phyloP scores from a whole-genome alignment of 2,888 invertebrate genomes.

The Glaucopsyche alexis region DNA sequence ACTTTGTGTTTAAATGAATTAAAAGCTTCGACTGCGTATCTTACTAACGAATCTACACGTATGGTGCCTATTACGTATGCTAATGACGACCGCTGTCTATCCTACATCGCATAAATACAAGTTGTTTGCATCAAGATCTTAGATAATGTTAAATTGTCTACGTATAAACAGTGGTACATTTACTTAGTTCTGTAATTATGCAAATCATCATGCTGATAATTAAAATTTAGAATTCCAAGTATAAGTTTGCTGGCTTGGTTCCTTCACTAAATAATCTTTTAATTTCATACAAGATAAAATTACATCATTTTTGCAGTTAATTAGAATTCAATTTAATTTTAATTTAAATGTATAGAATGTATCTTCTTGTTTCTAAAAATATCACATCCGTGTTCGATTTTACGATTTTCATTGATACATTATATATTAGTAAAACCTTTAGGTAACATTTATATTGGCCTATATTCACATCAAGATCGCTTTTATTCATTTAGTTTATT shows the following conservation, averaged over 20 bases:
- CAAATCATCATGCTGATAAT: neutral
- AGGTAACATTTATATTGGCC: too few species aligned
- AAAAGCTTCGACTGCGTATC: conserved; percentile 63
- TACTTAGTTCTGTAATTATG: neutral
- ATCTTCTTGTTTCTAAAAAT: too few species aligned
- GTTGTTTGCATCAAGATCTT: conserved; percentile 9
- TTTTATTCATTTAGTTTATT: too few species aligned
- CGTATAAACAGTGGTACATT: conserved; percentile 7
- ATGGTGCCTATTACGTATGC: conserved; percentile 45
- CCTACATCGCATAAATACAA: conserved; percentile 15
- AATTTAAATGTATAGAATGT: too few species aligned
- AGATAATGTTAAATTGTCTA: conserved; percentile 12
- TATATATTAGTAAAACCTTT: too few species aligned
- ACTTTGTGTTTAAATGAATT: conserved; percentile 67
- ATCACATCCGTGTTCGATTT: too few species aligned
- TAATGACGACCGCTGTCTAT: conserved; percentile 24
- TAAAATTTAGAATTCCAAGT: neutral
- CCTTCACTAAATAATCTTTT: too few species aligned
- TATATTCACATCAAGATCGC: too few species aligned
- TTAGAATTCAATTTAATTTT: too few species aligned
- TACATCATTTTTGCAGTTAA: too few species aligned
- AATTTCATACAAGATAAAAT: too few species aligned
- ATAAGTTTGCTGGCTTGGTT: neutral
- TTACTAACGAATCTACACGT: conserved; percentile 63
- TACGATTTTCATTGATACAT: too few species aligned